Conservation (phyloP, 1,140 invertebrate species). For the Drosophila lacteicornis region DNA sequence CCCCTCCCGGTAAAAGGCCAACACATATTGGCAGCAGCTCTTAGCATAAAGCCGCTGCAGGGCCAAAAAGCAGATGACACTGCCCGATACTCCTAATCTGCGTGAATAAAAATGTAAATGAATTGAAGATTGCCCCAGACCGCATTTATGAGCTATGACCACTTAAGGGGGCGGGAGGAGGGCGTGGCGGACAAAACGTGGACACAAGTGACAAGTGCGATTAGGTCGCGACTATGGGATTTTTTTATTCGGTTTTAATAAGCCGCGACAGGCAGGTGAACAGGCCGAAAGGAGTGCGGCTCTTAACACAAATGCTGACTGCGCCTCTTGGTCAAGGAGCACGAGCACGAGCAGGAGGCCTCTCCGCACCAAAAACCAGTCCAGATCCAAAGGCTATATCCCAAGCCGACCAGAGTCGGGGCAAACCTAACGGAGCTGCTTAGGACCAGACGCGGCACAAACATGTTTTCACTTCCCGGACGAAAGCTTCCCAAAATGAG, state of each 20-base stretch:
- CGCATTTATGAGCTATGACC: conserved; percentile 70
- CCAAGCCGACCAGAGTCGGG: conserved; percentile 11
- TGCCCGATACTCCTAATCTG: conserved; percentile 79
- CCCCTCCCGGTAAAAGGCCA: neutral
- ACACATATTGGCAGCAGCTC: conserved; percentile 63
- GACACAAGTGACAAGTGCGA: conserved; percentile 69
- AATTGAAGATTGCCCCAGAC: conserved; percentile 77
- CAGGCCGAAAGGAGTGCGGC: conserved; percentile 6
- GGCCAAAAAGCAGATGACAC: conserved; percentile 73
- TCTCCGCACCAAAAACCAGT: conserved; percentile 27
- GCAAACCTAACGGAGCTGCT: conserved; percentile 64
- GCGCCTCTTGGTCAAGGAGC: conserved; percentile 26
- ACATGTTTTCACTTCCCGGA: conserved; percentile 72
- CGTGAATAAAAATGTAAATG: conserved; percentile 84
- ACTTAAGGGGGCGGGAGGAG: conserved; percentile 41
- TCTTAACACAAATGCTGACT: conserved; percentile 47
- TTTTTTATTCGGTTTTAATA: conserved; percentile 55
- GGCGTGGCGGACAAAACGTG: conserved; percentile 42
- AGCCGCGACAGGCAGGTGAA: conserved; percentile 62
- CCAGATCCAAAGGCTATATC: conserved; percentile 13
- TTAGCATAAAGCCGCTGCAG: conserved; percentile 66
- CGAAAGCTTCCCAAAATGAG: conserved; percentile 54
- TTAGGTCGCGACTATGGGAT: conserved; percentile 36
- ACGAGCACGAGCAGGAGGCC: neutral
- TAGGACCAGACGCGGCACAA: conserved; percentile 44